Percentiles rank a stretch among this genome's conserved stretches.
phyloP scores from a whole-genome alignment of 2,113 vertebrate genomes.

The Campylorhamphus procurvoides region DNA sequence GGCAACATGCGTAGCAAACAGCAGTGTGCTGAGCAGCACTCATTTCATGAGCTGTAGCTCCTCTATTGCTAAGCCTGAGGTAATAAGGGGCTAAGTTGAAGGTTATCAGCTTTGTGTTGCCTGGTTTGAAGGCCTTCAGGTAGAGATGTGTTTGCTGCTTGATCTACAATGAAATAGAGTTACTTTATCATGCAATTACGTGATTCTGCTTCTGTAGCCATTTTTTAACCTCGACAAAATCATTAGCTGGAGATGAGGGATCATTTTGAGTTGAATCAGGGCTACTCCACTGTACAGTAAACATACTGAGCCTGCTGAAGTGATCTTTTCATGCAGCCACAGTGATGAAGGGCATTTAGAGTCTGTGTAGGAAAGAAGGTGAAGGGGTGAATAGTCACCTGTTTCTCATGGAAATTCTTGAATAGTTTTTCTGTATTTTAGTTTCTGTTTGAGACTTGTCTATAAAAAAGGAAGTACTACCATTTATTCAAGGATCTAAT shows the following conservation, averaged over 20 bases:
- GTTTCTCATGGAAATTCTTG: background rate
- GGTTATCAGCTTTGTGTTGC: background rate
- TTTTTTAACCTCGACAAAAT: background rate
- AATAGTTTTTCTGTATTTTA: background rate
- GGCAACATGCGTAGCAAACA: background rate
- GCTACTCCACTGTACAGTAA: background rate
- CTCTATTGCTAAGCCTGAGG: background rate
- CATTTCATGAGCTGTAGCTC: background rate
- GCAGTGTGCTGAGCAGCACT: background rate
- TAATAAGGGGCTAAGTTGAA: background rate
- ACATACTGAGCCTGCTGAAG: background rate
- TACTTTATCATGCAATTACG: background rate
- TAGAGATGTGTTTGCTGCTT: background rate
- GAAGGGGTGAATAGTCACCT: background rate
- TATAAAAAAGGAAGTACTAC: background rate
- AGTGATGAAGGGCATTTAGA: background rate
- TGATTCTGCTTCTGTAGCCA: background rate
- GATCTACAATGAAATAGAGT: background rate
- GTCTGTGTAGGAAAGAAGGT: background rate
- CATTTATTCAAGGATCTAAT: background rate
- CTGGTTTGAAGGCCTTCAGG: background rate
- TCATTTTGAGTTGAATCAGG: background rate
- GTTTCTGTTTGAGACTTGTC: background rate
- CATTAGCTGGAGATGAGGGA: background rate
- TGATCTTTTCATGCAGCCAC: background rate